Conservation (phyloP, 2,888 invertebrate genomes). For the Euproctis similis region DNA sequence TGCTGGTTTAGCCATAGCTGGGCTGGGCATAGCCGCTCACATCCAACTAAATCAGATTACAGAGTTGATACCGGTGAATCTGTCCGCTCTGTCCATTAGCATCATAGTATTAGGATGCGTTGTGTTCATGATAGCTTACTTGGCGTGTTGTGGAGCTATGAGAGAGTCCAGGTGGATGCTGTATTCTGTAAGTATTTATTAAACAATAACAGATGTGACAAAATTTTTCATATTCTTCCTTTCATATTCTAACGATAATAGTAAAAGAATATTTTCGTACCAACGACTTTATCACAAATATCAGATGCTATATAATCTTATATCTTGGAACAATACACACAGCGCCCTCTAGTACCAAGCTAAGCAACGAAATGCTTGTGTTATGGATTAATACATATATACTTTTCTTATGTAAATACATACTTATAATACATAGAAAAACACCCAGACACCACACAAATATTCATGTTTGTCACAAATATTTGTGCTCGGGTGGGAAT, state of each 20-base stretch:
- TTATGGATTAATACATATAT: too few species aligned
- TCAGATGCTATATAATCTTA: too few species aligned
- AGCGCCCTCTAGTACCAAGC: too few species aligned
- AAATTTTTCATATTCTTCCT: neutral
- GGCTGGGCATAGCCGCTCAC: constrained; percentile 32
- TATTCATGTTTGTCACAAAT: too few species aligned
- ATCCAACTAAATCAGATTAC: constrained; percentile 21
- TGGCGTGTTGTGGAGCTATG: constrained; percentile 91
- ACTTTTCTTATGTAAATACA: too few species aligned
- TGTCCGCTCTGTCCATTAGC: constrained; percentile 25
- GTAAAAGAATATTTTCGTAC: neutral
- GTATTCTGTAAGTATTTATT: constrained; percentile 79
- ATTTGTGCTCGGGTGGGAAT: too few species aligned
- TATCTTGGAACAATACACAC: too few species aligned
- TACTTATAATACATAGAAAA: too few species aligned
- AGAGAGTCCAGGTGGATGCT: constrained; percentile 88
- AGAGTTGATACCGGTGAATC: constrained; percentile 27
- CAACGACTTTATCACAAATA: neutral
- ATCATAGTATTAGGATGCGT: constrained; percentile 73
- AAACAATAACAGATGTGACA: neutral
- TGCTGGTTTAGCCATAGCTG: constrained; percentile 33
- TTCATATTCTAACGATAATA: neutral
- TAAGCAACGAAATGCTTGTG: too few species aligned
- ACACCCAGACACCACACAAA: too few species aligned
- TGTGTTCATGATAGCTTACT: constrained; percentile 84